A percentile compares a stretch with the other conserved stretches of the same genome.
Evolutionary conservation across 2,113 vertebrate genomes (phyloP).

Genomic region (Zootoca vivipara): DNA sequence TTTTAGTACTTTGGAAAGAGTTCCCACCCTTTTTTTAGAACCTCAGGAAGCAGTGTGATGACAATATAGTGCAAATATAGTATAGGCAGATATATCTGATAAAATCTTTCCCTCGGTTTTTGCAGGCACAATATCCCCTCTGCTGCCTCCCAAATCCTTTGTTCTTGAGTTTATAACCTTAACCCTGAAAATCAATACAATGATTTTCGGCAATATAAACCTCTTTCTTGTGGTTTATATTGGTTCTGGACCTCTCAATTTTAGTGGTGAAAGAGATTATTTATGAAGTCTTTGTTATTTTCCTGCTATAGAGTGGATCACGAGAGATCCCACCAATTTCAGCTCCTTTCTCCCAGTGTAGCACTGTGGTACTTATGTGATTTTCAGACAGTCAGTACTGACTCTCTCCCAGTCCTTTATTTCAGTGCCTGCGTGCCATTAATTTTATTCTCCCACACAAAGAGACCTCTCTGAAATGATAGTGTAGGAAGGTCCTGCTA

Average conservation of each 20-base stretch:
- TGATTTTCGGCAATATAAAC: too few relatives aligned
- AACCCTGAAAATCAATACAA: too few relatives aligned
- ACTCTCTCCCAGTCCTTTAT: accelerated
- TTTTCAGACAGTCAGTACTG: not conserved
- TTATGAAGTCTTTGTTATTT: not conserved
- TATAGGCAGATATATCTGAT: not conserved
- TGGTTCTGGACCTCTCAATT: not conserved
- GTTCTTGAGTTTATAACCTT: not conserved
- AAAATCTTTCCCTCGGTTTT: not conserved
- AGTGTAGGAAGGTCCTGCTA: not conserved
- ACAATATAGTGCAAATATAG: too few relatives aligned
- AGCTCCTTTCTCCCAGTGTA: accelerated
- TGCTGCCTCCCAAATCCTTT: not conserved
- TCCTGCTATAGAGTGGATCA: not conserved
- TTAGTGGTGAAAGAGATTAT: not conserved
- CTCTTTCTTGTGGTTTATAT: not conserved
- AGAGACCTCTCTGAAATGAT: not conserved
- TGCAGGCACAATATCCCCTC: not conserved
- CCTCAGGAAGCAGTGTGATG: too few relatives aligned
- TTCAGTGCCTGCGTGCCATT: accelerated
- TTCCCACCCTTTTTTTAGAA: too few relatives aligned
- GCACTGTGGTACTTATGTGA: not conserved
- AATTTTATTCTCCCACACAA: not conserved
- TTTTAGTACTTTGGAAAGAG: too few relatives aligned
- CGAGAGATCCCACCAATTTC: not conserved